Evolutionary conservation across 2,113 vertebrate species (phyloP).

Genomic region (Conger conger): DNA sequence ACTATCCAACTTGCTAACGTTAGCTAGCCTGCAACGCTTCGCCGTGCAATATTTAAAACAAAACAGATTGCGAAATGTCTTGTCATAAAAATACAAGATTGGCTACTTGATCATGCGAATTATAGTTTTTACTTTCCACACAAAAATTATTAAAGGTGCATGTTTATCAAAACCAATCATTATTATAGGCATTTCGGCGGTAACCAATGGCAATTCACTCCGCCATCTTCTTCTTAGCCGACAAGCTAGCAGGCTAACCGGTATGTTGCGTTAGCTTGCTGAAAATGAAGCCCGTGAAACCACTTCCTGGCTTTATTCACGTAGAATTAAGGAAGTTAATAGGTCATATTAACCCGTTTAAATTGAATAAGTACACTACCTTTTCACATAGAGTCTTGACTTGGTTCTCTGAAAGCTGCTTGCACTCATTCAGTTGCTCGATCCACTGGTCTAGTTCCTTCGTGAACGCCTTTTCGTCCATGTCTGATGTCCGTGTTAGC

Average conservation of each 20-base stretch:
- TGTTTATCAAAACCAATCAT: neutral
- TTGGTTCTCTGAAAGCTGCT: constrained; percentile 90
- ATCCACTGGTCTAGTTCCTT: constrained; percentile 97
- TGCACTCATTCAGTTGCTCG: constrained; percentile 93
- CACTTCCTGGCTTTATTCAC: neutral
- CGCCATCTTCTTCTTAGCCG: constrained; percentile 3
- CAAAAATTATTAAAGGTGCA: neutral
- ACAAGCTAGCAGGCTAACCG: neutral
- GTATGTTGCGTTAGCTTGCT: neutral
- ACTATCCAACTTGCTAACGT: too few species aligned
- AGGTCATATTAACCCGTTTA: constrained; percentile 12
- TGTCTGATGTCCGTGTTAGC: constrained; percentile 46
- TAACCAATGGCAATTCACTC: constrained; percentile 10
- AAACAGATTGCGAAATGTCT: neutral
- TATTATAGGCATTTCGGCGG: neutral
- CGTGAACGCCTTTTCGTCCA: constrained; percentile 93
- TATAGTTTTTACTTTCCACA: neutral
- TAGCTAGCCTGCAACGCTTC: neutral
- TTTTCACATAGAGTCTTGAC: constrained; percentile 94
- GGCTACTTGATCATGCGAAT: too few species aligned
- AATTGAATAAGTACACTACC: constrained; percentile 62
- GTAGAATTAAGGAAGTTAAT: neutral
- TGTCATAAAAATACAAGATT: neutral
- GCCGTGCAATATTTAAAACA: neutral
- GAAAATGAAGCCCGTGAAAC: neutral